Conservation (phyloP, 1,140 invertebrate genomes). For the Zaprionus tsacasi region DNA sequence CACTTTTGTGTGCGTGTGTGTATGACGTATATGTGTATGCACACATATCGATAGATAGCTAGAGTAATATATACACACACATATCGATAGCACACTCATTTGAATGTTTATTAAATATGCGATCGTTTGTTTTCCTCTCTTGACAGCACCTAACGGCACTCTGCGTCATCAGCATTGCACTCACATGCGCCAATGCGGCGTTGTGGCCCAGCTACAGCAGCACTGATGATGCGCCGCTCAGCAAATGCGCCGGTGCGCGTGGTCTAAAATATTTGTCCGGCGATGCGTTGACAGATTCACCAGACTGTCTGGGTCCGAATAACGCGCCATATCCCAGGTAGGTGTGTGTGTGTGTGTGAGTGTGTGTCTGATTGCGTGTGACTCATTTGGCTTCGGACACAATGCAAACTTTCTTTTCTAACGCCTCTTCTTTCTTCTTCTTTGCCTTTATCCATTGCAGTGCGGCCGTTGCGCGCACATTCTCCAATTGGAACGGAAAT, state of each 20-base stretch:
- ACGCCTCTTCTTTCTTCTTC: conserved; percentile 38
- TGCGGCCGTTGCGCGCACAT: conserved; percentile 87
- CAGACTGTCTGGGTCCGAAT: conserved; percentile 91
- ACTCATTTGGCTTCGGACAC: conserved; percentile 24
- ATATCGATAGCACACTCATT: conserved; percentile 4
- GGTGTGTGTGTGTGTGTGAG: conserved; percentile 53
- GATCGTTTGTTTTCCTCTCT: conserved; percentile 33
- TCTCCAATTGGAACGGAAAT: conserved; percentile 84
- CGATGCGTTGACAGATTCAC: conserved; percentile 90
- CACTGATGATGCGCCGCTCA: conserved; percentile 65
- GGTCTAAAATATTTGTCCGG: conserved; percentile 93
- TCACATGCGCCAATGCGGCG: conserved; percentile 70
- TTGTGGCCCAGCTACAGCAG: conserved; percentile 74
- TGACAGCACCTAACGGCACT: conserved; percentile 71
- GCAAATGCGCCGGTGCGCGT: conserved; percentile 86
- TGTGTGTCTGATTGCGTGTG: conserved; percentile 56
- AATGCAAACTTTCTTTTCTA: conserved; percentile 75
- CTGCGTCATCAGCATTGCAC: conserved; percentile 71
- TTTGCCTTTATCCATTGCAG: conserved; percentile 84
- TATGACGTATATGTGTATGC: no score
- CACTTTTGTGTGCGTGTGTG: no score
- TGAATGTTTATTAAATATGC: conserved; percentile 23
- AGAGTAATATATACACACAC: no score
- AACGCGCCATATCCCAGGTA: conserved; percentile 92
- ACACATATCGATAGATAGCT: no score